Percentiles rank a stretch among this genome's conserved stretches.
These are phyloP conservation scores for Zygaena filipendulae DNA, from an alignment of 2,888 invertebrate species.

Conservation along the genomic window DNA sequence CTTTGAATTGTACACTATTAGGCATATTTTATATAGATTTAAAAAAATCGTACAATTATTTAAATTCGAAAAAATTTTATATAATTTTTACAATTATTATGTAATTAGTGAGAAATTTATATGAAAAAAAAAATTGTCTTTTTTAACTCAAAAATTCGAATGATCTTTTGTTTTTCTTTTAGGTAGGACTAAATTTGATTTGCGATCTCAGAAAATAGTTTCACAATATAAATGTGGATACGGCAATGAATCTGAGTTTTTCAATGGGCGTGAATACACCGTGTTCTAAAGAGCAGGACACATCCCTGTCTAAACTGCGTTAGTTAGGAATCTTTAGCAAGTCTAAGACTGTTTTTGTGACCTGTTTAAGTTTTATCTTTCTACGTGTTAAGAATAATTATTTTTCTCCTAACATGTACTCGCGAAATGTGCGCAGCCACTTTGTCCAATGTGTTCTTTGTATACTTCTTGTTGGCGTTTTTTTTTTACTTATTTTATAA, in stretches of 20 bases:
- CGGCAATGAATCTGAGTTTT: slow-evolving; percentile 30
- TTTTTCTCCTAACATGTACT: slow-evolving; percentile 30
- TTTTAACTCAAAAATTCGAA: too few relatives aligned
- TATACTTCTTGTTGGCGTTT: slow-evolving; percentile 69
- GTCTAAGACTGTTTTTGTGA: slow-evolving; percentile 70
- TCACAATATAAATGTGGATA: too few relatives aligned
- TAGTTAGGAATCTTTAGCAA: slow-evolving; percentile 67
- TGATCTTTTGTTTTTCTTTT: too few relatives aligned
- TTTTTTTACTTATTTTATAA: slow-evolving; percentile 69
- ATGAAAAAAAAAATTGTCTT: slow-evolving; percentile 28
- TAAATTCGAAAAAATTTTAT: too few relatives aligned
- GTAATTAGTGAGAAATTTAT: slow-evolving; percentile 37
- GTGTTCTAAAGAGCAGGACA: slow-evolving; percentile 66
- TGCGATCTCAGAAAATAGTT: too few relatives aligned
- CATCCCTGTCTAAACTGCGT: slow-evolving; percentile 64
- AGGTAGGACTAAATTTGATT: too few relatives aligned
- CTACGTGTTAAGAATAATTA: slow-evolving; percentile 49
- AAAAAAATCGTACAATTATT: slow-evolving; percentile 60
- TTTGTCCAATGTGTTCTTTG: slow-evolving; percentile 65
- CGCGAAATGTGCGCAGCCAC: slow-evolving; percentile 25
- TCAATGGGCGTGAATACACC: slow-evolving; percentile 46
- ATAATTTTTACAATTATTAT: too few relatives aligned
- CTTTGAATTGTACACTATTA: slow-evolving; percentile 65
- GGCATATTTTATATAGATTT: slow-evolving; percentile 61
- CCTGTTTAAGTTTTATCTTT: slow-evolving; percentile 67